Percentiles rank a stretch among this genome's conserved stretches.
Conservation (phyloP, 2,888 invertebrate genomes). For the Kuschelorhynchus macadamiae region DNA sequence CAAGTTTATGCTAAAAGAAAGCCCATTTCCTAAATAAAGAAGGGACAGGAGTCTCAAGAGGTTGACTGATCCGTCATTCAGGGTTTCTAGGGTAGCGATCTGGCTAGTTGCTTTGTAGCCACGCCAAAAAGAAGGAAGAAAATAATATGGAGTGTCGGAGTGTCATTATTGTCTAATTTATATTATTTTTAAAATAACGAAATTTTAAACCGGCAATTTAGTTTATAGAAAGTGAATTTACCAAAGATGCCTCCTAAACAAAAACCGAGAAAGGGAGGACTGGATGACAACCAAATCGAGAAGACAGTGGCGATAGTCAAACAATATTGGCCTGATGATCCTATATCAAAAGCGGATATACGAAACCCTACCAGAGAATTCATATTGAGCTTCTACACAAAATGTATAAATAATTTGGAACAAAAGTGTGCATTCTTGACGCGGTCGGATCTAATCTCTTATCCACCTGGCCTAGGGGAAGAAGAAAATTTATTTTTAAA, state of each 20-base stretch:
- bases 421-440: constrained; percentile 21
- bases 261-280: constrained; percentile 26
- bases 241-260: constrained; percentile 28
- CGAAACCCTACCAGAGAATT: constrained; percentile 33
- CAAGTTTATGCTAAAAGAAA: no score
- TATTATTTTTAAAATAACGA: no score
- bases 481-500: constrained; percentile 38
- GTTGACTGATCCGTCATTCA: no score
- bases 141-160: no score
- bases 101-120: no score
- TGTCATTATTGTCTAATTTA: no score
- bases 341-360: constrained; percentile 16
- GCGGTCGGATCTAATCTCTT: not conserved
- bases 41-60: no score
- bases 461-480: constrained; percentile 12
- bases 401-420: constrained; percentile 27
- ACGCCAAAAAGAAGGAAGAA: no score
- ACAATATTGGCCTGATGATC: constrained; percentile 28
- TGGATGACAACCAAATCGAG: constrained; percentile 18
- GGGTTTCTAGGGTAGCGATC: no score
- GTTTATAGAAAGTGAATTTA: no score
- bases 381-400: constrained; percentile 26
- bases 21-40: no score
- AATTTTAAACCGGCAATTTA: no score
- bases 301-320: constrained; percentile 17